Evolutionary conservation across 1,140 invertebrate genomes (phyloP).

Genomic region (Spodoptera frugiperda): DNA sequence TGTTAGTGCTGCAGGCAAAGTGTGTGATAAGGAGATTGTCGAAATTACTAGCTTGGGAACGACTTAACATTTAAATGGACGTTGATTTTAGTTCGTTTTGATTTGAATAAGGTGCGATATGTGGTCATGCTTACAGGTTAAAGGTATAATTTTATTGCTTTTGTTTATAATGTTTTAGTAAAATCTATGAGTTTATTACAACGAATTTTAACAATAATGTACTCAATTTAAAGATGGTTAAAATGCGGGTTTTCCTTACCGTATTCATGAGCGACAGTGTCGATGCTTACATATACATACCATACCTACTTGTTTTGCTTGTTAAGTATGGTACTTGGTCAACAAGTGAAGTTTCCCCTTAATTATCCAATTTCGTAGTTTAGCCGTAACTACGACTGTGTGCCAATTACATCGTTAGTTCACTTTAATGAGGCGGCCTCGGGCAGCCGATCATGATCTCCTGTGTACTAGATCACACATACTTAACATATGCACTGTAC

Average conservation of each 20-base stretch:
- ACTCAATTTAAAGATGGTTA: no score
- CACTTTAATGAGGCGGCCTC: constrained; percentile 54
- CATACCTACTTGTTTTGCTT: not conserved
- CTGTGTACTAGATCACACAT: constrained; percentile 44
- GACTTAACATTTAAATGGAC: not conserved
- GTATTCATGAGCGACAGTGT: no score
- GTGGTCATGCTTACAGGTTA: no score
- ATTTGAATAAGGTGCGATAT: no score
- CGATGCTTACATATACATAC: no score
- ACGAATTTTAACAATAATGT: no score
- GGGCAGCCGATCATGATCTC: constrained; percentile 52
- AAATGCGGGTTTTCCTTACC: no score
- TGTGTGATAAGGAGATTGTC: not conserved
- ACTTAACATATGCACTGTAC: not conserved
- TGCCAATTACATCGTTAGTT: constrained; percentile 59
- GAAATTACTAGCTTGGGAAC: constrained; percentile 4
- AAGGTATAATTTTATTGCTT: no score
- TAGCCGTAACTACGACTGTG: constrained; percentile 34
- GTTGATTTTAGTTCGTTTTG: no score
- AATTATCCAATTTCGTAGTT: constrained; percentile 51
- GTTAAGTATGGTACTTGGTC: not conserved
- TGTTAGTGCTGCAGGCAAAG: constrained; percentile 26
- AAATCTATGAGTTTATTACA: no score
- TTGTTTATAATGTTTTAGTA: no score
- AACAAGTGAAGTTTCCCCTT: constrained; percentile 12